These are phyloP conservation scores for Bombus huntii DNA, from an alignment of 1,140 invertebrate genomes.

Conservation along the genomic window DNA sequence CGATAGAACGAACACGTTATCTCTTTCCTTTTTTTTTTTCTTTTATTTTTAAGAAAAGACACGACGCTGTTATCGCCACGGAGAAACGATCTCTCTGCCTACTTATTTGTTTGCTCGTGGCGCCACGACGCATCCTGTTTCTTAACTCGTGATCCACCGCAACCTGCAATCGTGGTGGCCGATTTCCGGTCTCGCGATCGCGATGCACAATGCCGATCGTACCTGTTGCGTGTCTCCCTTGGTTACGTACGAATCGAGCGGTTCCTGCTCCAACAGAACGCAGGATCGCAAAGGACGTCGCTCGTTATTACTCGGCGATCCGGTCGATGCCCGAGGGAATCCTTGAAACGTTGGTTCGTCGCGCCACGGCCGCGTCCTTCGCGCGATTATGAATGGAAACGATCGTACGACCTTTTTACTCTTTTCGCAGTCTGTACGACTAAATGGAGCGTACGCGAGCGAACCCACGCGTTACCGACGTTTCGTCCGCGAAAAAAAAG, in stretches of 20 bases:
- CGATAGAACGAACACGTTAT: constrained; percentile 61
- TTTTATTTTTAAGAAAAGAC: background rate
- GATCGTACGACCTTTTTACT: background rate
- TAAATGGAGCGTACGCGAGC: background rate
- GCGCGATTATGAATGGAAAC: constrained; percentile 9
- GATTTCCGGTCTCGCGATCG: constrained; percentile 29
- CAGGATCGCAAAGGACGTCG: constrained; percentile 34
- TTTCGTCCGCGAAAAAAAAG: background rate
- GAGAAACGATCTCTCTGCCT: background rate
- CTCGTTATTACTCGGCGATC: constrained; percentile 30
- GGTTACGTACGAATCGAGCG: background rate
- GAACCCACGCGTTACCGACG: background rate
- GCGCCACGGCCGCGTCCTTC: background rate
- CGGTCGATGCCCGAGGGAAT: constrained; percentile 32
- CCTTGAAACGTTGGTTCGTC: constrained; percentile 37
- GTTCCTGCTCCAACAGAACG: constrained; percentile 23
- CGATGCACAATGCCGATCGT: constrained; percentile 17
- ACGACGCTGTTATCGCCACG: background rate
- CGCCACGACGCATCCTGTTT: constrained; percentile 13
- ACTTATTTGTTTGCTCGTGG: background rate
- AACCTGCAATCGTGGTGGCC: background rate
- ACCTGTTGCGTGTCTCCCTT: constrained; percentile 35
- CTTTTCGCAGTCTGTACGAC: background rate
- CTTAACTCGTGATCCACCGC: background rate
- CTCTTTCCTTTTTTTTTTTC: background rate